Conservation (phyloP, 2,888 invertebrate genomes). For the Drosophila stalkeri region DNA sequence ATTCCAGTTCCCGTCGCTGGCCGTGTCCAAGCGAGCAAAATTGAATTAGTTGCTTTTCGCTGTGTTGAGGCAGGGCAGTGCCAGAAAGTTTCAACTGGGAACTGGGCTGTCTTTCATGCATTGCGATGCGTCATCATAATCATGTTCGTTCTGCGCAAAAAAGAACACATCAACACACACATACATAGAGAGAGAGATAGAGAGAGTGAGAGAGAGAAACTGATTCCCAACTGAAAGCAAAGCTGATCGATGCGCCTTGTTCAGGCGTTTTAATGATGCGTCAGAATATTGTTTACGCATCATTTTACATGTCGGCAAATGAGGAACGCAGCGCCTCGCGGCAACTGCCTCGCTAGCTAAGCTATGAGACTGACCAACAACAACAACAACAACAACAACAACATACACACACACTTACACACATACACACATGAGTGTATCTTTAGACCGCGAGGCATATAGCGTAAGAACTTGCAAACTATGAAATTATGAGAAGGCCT, state of each 20-base stretch:
- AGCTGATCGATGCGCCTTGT: constrained; percentile 61
- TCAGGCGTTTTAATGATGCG: constrained; percentile 80
- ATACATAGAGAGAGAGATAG: constrained; percentile 27
- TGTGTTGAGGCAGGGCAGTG: constrained; percentile 69
- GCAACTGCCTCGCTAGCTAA: constrained; percentile 7
- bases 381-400: not conserved
- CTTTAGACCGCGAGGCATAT: constrained; percentile 26
- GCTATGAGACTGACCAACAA: constrained; percentile 17
- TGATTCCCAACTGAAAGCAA: constrained; percentile 56
- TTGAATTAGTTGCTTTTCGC: constrained; percentile 65
- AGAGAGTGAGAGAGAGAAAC: constrained; percentile 22
- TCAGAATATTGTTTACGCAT: constrained; percentile 81
- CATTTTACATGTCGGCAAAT: constrained; percentile 78
- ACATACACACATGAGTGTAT: constrained; percentile 3
- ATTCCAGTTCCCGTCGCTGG: constrained; percentile 2
- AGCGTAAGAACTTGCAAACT: constrained; percentile 33
- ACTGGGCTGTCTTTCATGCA: constrained; percentile 49
- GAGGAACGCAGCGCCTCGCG: constrained; percentile 29
- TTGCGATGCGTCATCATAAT: constrained; percentile 75
- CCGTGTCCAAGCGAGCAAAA: constrained; percentile 61
- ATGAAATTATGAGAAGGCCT: constrained; percentile 60
- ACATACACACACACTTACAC: not conserved
- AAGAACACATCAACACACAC: constrained; percentile 25
- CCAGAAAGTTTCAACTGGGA: constrained; percentile 28
- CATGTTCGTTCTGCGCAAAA: constrained; percentile 67